Conservation (phyloP, 2,888 invertebrate genomes). For the Drosophila peninsularis region DNA sequence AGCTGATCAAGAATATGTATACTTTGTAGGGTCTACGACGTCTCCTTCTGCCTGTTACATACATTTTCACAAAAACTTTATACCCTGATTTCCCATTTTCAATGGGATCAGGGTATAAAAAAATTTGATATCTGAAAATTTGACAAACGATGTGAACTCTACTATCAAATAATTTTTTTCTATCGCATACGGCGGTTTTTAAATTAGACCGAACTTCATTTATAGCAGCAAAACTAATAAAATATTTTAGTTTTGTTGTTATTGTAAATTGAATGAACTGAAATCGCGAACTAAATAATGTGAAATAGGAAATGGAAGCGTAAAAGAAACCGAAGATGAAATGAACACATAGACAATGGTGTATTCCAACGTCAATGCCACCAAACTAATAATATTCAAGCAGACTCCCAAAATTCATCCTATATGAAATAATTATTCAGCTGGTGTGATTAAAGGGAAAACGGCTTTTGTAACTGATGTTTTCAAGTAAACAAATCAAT, state of each 20-base stretch:
- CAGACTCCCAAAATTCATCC: not conserved
- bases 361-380: not conserved
- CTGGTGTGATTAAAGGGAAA: not conserved
- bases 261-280: not conserved
- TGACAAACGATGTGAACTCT: conserved; percentile 7
- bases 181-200: conserved; percentile 40
- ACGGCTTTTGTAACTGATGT: conserved; percentile 1
- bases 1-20: no score
- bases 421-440: not conserved
- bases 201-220: conserved; percentile 34
- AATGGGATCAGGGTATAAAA: no score
- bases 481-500: not conserved
- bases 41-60: no score
- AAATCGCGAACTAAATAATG: not conserved
- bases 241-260: conserved; percentile 8
- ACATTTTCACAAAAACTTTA: no score
- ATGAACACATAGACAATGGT: not conserved
- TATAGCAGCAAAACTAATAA: conserved; percentile 28
- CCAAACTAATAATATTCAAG: not conserved
- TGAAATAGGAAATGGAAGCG: conserved; percentile 4
- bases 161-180: conserved; percentile 17
- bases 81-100: no score
- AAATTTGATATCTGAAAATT: not conserved
- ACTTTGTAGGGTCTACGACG: no score
- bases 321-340: not conserved